Percentiles rank a stretch among this genome's conserved stretches.
These are phyloP conservation scores for Corythucha ciliata DNA, from an alignment of 2,888 invertebrate species.

Conservation along the genomic window DNA sequence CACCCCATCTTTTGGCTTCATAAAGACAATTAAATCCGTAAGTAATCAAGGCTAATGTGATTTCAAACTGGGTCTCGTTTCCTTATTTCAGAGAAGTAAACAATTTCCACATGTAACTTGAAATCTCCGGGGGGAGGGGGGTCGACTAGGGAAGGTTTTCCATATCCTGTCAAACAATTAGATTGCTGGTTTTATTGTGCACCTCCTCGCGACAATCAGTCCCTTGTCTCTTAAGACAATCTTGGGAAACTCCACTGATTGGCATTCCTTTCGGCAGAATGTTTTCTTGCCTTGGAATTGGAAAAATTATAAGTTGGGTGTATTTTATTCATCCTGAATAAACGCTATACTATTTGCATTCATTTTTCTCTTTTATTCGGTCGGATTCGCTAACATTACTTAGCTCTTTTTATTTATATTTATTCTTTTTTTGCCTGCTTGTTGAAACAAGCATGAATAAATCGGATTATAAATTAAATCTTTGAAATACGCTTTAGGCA, in stretches of 20 bases:
- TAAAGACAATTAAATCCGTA: slow-evolving; percentile 18
- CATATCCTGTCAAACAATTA: slow-evolving; percentile 19
- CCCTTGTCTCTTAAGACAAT: slow-evolving; percentile 2
- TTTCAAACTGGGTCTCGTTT: slow-evolving; percentile 20
- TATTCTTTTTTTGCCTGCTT: too few species aligned
- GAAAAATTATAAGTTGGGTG: too few species aligned
- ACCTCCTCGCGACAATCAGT: neutral
- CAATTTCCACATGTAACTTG: slow-evolving; percentile 24
- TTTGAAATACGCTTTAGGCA: too few species aligned
- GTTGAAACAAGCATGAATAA: too few species aligned
- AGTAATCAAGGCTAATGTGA: slow-evolving; percentile 11
- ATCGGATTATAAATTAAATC: too few species aligned
- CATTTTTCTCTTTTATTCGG: too few species aligned
- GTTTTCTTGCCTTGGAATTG: too few species aligned
- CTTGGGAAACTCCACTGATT: neutral
- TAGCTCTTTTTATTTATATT: too few species aligned
- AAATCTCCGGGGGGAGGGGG: slow-evolving; percentile 22
- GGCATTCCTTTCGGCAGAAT: neutral
- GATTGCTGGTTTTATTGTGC: slow-evolving; percentile 14
- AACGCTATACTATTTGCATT: too few species aligned
- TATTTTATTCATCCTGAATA: too few species aligned
- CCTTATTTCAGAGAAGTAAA: slow-evolving; percentile 24
- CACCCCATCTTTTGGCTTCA: too few species aligned
- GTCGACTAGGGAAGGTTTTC: slow-evolving; percentile 18
- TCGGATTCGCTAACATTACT: too few species aligned